Evolutionary conservation across 2,113 vertebrate species (phyloP), one percentile per base, ranked within the genome.

Genomic region (Phrynosoma platyrhinos): DNA sequence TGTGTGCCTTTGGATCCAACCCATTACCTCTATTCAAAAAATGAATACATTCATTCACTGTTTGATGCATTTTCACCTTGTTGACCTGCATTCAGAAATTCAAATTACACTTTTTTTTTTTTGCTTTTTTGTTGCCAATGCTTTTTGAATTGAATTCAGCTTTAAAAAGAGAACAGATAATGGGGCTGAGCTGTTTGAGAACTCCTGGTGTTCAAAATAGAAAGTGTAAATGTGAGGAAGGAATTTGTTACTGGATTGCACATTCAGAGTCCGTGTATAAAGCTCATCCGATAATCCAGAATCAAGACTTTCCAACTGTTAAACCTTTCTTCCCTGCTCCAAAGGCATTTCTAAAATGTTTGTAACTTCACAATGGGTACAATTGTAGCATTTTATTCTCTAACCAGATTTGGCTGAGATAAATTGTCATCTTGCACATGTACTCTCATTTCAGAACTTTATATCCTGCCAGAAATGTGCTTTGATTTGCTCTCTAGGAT

Each of bases 401-500:
- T 79, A 77, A 9, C 69, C 18, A 58, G 87, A 79, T n/a, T 42
- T 13, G 2, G 0, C 21, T 86, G 55, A 6, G 81, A 58, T 77
- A 90, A 90, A 80, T 78, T 75, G 58, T 69, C 79, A 0, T n/a
- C 16, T 7, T 72, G 18, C 69, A 84, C 71, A 1, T 76, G 6
- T 68, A 53, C 68, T 83, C 32, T 85, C 53, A 20, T 69, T 91
- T 58, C 79, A 86, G 68, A 88, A 21, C 55, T 82, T 0, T 55
- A 4, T 25, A 16, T 71, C 25, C 72, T 87, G 23, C 84, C 85
- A 79, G 78, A 66, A 93, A 84, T 74, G 9, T 79, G 66, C 66
- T 90, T 81, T 88, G 79, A 5, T 90, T 83, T 93, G 88, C 76
- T 84, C 27, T 88, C 42, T 83, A 66, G 91, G 68, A n/a, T 47